Evolutionary conservation across 35 echinoderm and acorn worm species (phyloP).

Genomic region (Lytechinus variegatus): DNA sequence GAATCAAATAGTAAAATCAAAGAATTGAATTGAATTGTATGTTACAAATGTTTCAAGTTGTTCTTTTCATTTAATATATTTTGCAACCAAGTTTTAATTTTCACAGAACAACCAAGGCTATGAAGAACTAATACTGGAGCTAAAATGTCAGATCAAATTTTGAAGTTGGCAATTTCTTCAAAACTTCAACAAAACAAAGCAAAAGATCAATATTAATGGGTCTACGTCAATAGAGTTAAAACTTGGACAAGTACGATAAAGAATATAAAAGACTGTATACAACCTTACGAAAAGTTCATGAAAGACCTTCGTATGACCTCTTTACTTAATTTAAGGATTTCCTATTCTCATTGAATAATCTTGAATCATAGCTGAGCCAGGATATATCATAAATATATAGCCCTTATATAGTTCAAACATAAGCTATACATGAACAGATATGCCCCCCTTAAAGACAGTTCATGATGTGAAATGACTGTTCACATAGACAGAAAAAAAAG

Average conservation of each 20-base stretch:
- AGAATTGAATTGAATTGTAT: no score
- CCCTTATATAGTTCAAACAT: background rate
- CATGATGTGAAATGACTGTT: background rate
- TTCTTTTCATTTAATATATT: no score
- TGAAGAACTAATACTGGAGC: no score
- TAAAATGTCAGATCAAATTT: no score
- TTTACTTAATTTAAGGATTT: background rate
- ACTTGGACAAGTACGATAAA: background rate
- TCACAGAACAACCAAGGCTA: no score
- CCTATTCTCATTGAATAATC: slow-evolving; percentile 1
- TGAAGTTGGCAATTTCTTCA: background rate
- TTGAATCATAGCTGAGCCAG: background rate
- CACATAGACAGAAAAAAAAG: no score
- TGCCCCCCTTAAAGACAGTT: background rate
- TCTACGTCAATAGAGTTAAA: background rate
- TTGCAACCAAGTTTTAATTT: no score
- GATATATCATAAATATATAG: background rate
- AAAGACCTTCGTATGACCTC: background rate
- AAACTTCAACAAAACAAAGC: background rate
- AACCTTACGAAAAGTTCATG: background rate
- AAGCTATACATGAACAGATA: background rate
- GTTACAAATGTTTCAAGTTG: no score
- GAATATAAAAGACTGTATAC: background rate
- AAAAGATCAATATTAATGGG: background rate
- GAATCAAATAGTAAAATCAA: no score